Conservation (phyloP, 2,113 vertebrate species). For the Excalfactoria chinensis region DNA sequence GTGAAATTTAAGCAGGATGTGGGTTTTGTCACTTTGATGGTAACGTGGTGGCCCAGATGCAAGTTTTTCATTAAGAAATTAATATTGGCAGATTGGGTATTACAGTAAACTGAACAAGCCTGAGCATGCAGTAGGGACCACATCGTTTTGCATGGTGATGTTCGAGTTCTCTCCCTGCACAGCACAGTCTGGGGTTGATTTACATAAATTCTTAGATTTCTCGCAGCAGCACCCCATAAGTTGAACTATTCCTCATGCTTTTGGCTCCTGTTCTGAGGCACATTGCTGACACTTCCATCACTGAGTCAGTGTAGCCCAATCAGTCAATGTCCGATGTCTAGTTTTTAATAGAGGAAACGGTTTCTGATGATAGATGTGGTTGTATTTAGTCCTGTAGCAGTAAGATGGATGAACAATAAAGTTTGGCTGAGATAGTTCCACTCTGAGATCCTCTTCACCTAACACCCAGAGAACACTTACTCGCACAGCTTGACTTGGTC, state of each 20-base stretch:
- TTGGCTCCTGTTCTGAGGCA: slow-evolving; percentile 16
- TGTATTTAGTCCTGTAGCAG: neutral
- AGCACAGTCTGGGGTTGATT: slow-evolving; percentile 30
- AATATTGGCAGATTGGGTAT: slow-evolving; percentile 43
- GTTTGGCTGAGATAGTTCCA: neutral
- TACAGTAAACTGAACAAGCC: slow-evolving; percentile 22
- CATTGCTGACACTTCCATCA: slow-evolving; percentile 35
- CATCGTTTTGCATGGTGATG: neutral
- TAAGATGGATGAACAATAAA: neutral
- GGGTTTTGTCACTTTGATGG: slow-evolving; percentile 47
- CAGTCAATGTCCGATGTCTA: slow-evolving; percentile 10
- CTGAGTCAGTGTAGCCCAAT: neutral
- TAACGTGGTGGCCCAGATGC: slow-evolving; percentile 10
- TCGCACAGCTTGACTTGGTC: neutral
- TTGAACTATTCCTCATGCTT: neutral
- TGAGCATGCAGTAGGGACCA: neutral
- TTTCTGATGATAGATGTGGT: neutral
- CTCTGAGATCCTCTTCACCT: neutral
- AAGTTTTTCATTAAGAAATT: slow-evolving; percentile 58
- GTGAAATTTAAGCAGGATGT: slow-evolving; percentile 47
- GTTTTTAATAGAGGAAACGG: slow-evolving; percentile 6
- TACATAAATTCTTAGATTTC: slow-evolving; percentile 43
- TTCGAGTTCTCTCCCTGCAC: slow-evolving; percentile 3
- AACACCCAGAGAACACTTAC: neutral
- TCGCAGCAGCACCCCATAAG: slow-evolving; percentile 6